Evolutionary conservation across 1,140 invertebrate genomes (phyloP).

Genomic region (Galendromus occidentalis): DNA sequence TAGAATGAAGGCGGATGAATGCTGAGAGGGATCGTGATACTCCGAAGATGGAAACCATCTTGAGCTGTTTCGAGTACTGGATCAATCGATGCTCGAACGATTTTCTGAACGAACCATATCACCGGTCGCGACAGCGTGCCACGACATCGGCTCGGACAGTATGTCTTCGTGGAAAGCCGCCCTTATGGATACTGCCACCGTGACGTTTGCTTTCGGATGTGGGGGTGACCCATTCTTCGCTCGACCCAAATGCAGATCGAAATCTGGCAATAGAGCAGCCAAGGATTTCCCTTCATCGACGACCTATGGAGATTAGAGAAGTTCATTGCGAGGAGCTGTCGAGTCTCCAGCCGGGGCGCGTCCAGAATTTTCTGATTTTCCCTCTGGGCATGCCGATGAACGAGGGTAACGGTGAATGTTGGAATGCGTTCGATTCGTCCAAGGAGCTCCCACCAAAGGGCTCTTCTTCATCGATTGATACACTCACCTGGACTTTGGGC

Average conservation of each 20-base stretch:
- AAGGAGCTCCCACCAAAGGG: slow-evolving; percentile 18
- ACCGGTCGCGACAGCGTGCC: background rate
- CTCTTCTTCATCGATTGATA: too few species aligned
- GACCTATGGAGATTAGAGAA: slow-evolving; percentile 18
- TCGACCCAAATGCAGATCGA: background rate
- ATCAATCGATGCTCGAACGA: too few species aligned
- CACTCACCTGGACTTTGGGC: background rate
- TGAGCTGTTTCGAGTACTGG: too few species aligned
- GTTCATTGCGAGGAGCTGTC: slow-evolving; percentile 15
- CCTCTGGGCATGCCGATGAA: too few species aligned
- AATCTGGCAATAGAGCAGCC: slow-evolving; percentile 15
- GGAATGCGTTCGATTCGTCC: too few species aligned
- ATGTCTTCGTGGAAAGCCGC: background rate
- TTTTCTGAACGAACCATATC: background rate
- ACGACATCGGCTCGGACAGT: background rate
- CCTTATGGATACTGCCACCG: background rate
- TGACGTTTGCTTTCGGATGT: background rate
- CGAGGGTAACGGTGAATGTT: too few species aligned
- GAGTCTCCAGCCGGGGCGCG: slow-evolving; percentile 22
- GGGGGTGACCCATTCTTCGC: background rate
- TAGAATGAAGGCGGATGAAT: background rate
- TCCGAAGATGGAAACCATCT: too few species aligned
- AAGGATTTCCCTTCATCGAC: slow-evolving; percentile 17
- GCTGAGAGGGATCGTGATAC: too few species aligned
- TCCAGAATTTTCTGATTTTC: too few species aligned